Base-by-base conservation (phyloP, 1,140 invertebrate species). In the Tenebrio molitor region DNA sequence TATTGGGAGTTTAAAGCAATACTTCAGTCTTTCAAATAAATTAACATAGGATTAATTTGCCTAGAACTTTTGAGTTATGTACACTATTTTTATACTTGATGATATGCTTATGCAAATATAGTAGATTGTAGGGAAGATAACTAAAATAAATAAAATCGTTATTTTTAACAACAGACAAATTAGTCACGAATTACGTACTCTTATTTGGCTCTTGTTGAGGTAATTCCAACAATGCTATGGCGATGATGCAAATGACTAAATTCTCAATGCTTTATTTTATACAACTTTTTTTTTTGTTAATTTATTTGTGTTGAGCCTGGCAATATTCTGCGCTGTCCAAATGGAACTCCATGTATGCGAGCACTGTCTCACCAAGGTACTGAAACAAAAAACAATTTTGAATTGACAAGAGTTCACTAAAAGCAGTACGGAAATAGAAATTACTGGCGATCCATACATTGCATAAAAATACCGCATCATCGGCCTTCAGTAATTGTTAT, bases 291-390 rank as follows among this genome's bases (percentile, higher is more conserved):
- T 41, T 66, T 34, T 15, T 23, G 75, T 76, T 81, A 83, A 82
- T 91, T 91, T 95, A 95, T 94, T 95, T 95, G 92, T 95, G 93
- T 92, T 95, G 93, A 86, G 93, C 95, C 89, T 96, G 94, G 91
- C 95, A 97, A 89, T 95, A 95, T 89, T 96, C 93, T 89, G 92
- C 93, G 87, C 93, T 95, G 89, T 94, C 93, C 91, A 95, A 91
- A 88, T 94, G 92, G 93, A 96, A 96, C 94, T 96, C 95, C 95
- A 96, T 97, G 93, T 94, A 95, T 93, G 92, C 79, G 77, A 81
- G 78, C 50, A 83, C 81, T 74, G 78, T 78, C 80, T 82, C 82
- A 79, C 82, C 82, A 79, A 83, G 76, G 77, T 79, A 82, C 82
- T 83, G 78, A 76, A 80, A 77, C 58, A 76, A 69, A n/a, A n/a